phyloP scores from a whole-genome alignment of 2,888 invertebrate species.

The Dicyrtomina minuta region DNA sequence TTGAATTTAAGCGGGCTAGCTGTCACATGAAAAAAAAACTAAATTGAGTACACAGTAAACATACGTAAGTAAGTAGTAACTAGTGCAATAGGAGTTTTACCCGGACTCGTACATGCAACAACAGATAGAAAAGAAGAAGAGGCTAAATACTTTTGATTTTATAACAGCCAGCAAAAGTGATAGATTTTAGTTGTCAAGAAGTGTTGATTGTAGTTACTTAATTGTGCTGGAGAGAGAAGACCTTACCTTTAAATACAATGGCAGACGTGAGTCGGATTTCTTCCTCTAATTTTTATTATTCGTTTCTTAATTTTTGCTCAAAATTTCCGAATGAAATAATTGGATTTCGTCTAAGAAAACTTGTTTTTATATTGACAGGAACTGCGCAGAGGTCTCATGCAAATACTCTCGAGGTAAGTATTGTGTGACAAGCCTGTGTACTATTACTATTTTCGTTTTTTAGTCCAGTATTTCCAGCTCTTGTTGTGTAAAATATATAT shows the following conservation, averaged over 20 bases:
- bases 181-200: too few relatives aligned
- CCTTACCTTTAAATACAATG: not conserved
- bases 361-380: slow-evolving; percentile 32
- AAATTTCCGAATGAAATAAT: not conserved
- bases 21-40: slow-evolving; percentile 19
- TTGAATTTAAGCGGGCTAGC: not conserved
- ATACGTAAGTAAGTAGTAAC: too few relatives aligned
- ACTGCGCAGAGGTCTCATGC: slow-evolving; percentile 39
- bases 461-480: too few relatives aligned
- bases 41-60: too few relatives aligned
- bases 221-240: not conserved
- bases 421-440: not conserved
- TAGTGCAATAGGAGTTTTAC: too few relatives aligned
- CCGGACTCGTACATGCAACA: too few relatives aligned
- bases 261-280: slow-evolving; percentile 23
- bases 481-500: too few relatives aligned
- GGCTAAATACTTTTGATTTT: too few relatives aligned
- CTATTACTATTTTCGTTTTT: too few relatives aligned
- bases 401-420: slow-evolving; percentile 41
- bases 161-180: too few relatives aligned
- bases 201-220: not conserved
- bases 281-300: not conserved
- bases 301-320: not conserved
- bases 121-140: too few relatives aligned
- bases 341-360: not conserved